Percentiles rank a stretch among this genome's conserved stretches.
phyloP scores from a whole-genome alignment of 2,113 vertebrate species.

The Odontophorus gujanensis region DNA sequence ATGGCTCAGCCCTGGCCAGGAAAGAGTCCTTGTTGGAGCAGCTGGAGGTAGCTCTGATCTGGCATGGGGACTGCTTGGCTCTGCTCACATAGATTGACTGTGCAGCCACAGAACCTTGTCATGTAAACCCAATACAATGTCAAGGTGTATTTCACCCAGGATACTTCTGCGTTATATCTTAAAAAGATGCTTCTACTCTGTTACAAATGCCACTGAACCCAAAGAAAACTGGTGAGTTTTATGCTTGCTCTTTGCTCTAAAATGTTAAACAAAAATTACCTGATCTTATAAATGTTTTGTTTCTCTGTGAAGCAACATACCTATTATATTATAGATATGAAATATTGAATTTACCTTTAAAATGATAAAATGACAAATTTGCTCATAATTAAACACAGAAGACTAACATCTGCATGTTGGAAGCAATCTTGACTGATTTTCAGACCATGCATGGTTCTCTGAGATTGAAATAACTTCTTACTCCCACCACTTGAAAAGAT shows the following conservation, averaged over 20 bases:
- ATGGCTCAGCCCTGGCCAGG: not conserved
- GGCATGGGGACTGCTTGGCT: not conserved
- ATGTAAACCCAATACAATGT: not conserved
- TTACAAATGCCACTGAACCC: not conserved
- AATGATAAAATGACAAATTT: not conserved
- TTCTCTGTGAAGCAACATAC: constrained; percentile 1
- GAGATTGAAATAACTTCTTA: not conserved
- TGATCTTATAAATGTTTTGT: not conserved
- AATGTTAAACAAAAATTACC: not conserved
- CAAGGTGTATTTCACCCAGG: not conserved
- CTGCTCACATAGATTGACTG: not conserved
- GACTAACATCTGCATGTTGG: not conserved
- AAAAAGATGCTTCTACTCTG: not conserved
- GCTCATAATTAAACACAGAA: not conserved
- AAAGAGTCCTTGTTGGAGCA: not conserved
- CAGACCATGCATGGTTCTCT: not conserved
- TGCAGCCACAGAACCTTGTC: not conserved
- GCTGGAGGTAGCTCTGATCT: not conserved
- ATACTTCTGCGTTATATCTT: not conserved
- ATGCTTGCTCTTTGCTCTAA: not conserved
- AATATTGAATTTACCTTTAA: constrained; percentile 1
- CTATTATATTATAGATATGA: not conserved
- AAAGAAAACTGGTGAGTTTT: not conserved
- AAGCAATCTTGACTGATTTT: not conserved
- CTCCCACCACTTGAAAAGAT: not conserved